Base-by-base conservation (phyloP, 2,888 invertebrate genomes). In the Ectemnius cavifrons region DNA sequence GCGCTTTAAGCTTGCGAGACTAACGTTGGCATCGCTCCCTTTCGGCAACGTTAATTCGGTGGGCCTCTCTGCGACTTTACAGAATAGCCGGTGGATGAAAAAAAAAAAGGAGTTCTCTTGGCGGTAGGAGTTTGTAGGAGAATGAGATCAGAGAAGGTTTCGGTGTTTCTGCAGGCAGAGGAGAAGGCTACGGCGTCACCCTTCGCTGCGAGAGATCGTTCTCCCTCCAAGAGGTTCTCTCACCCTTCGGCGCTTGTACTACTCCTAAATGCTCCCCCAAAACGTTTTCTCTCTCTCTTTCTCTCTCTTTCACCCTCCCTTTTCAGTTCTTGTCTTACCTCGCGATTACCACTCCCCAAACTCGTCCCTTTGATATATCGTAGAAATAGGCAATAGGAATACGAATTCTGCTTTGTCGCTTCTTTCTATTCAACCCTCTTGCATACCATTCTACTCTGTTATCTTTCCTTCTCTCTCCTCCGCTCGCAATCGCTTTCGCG, bases 341-440 rank as follows among this genome's bases (percentile, higher is more conserved):
- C 68, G 64, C 70, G 68, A 73, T 73, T 73, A 65, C 79, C 69
- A 58, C 45, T 28, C 63, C 63, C 77, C 71, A 14, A 62, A 61
- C 63, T 23, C 63, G 52, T 11, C 46, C 49, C 66, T 64, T 63
- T 78, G 78, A 79, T 78, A 78, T 78, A 79, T 73, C 73, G 71
- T 69, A 78, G 72, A 73, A 79, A 78, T 79, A 78, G 79, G 68
- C 78, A 78, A 73, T 75, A 73, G 69, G 79, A 76, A 79, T 78
- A 79, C 79, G 78, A 73, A 79, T 76, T 76, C 47, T 28, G 16
- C 14, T 57, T 28, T 11, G 11, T 37, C 37, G 37, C 37, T 37
- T 37, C 37, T 37, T 8, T 37, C 37, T 37, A 6, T 4, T 11
- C 37, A 37, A 37, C 37, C 37, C 37, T 11, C 37, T 37, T 37